Evolutionary conservation across 2,113 vertebrate genomes (phyloP).

Genomic region (Paradoxurus hermaphroditus): DNA sequence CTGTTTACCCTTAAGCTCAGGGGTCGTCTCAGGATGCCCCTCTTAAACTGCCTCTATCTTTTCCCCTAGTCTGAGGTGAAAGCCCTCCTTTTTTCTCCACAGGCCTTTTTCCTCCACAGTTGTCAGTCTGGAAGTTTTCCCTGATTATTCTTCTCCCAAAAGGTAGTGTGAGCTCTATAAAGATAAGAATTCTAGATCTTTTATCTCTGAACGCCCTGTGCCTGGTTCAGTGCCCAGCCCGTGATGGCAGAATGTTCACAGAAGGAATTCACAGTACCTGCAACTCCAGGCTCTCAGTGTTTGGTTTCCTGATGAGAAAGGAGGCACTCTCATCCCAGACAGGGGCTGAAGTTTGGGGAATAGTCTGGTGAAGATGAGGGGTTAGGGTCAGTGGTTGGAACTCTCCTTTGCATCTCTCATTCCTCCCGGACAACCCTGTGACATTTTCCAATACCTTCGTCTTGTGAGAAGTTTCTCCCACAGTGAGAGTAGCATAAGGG

Average conservation of each 20-base stretch:
- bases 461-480: conserved; percentile 83
- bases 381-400: neutral
- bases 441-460: conserved; percentile 86
- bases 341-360: conserved; percentile 84
- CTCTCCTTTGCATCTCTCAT: neutral
- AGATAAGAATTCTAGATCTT: neutral
- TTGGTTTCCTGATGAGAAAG: conserved; percentile 89
- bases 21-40: neutral
- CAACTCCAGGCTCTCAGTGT: conserved; percentile 86
- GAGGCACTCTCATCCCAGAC: conserved; percentile 91
- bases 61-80: neutral
- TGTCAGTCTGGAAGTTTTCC: neutral
- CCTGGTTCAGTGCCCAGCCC: neutral
- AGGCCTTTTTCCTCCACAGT: neutral
- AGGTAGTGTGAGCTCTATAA: neutral
- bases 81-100: neutral
- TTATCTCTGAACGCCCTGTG: neutral
- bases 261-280: conserved; percentile 80
- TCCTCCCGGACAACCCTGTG: neutral
- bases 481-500: conserved; percentile 83
- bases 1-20: neutral
- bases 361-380: conserved; percentile 76
- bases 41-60: neutral
- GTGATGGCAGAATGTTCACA: neutral
- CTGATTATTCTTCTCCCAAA: neutral